Evolutionary conservation across 2,113 vertebrate genomes (phyloP).

Genomic region (Oceanites oceanicus): DNA sequence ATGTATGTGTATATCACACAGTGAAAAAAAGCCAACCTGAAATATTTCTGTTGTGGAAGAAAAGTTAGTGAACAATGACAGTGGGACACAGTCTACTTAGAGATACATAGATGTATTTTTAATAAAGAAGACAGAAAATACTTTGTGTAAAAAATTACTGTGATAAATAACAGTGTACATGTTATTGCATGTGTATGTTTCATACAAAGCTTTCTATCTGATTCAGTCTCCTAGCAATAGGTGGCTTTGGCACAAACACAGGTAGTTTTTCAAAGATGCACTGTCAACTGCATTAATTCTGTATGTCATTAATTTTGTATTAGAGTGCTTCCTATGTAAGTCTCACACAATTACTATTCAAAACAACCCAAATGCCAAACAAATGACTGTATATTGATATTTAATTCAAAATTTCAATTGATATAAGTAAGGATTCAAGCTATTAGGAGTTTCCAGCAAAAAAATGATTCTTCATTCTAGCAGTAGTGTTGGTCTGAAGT

Average conservation of each 20-base stretch:
- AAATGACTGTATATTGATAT: background rate
- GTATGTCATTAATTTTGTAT: background rate
- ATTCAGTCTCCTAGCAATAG: background rate
- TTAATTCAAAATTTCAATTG: background rate
- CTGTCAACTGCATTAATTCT: background rate
- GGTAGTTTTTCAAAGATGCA: background rate
- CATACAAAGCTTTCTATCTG: background rate
- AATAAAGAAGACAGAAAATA: background rate
- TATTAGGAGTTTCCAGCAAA: background rate
- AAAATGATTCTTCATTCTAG: background rate
- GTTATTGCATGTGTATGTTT: background rate
- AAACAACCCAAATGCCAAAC: background rate
- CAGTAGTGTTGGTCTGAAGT: background rate
- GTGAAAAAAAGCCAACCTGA: background rate
- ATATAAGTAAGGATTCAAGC: background rate
- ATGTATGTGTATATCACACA: background rate
- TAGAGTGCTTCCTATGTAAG: background rate
- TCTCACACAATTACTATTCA: background rate
- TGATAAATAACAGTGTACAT: background rate
- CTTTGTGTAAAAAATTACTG: background rate
- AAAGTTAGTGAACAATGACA: background rate
- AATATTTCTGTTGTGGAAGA: background rate
- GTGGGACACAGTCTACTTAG: background rate
- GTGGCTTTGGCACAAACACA: background rate
- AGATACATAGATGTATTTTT: background rate